Percentiles rank a stretch among this genome's conserved stretches.
Evolutionary conservation across 2,797 vertebrate species (phyloP).

Genomic region (Holocentrus rufus): DNA sequence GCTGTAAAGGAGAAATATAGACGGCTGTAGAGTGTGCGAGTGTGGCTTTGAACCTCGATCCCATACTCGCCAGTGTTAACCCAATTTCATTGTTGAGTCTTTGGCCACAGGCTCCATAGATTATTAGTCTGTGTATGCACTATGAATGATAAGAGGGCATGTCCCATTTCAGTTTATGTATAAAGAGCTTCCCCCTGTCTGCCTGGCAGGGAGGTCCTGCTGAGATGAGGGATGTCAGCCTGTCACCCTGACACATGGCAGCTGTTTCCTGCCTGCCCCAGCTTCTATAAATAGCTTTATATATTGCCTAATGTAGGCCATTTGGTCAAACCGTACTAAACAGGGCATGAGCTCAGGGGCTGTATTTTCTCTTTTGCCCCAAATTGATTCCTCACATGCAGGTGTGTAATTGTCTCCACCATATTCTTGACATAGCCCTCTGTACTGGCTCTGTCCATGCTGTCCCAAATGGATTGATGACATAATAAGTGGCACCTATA

Average conservation of each 20-base stretch:
- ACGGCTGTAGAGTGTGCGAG: conserved; percentile 43
- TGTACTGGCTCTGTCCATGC: conserved; percentile 18
- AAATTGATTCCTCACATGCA: conserved; percentile 52
- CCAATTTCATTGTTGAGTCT: conserved; percentile 72
- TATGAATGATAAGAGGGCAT: conserved; percentile 71
- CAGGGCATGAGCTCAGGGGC: conserved; percentile 60
- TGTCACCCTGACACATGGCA: conserved; percentile 79
- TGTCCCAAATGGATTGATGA: conserved; percentile 51
- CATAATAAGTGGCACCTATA: conserved; percentile 23
- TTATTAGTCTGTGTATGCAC: conserved; percentile 73
- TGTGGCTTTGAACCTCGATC: conserved; percentile 46
- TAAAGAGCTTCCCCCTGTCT: conserved; percentile 71
- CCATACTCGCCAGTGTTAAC: conserved; percentile 68
- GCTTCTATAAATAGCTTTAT: conserved; percentile 79
- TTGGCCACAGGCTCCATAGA: conserved; percentile 70
- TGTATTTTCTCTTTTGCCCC: conserved; percentile 56
- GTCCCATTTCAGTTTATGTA: conserved; percentile 73
- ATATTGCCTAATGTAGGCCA: conserved; percentile 80
- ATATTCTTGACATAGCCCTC: conserved; percentile 22
- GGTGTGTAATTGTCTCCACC: conserved; percentile 34
- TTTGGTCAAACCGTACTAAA: conserved; percentile 80
- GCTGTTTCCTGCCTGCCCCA: conserved; percentile 78
- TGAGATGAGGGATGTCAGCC: conserved; percentile 80
- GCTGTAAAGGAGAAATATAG: conserved; percentile 43
- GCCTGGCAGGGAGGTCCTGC: conserved; percentile 78